Base-by-base conservation (phyloP, 2,113 vertebrate genomes). In the Erpornis zantholeuca region DNA sequence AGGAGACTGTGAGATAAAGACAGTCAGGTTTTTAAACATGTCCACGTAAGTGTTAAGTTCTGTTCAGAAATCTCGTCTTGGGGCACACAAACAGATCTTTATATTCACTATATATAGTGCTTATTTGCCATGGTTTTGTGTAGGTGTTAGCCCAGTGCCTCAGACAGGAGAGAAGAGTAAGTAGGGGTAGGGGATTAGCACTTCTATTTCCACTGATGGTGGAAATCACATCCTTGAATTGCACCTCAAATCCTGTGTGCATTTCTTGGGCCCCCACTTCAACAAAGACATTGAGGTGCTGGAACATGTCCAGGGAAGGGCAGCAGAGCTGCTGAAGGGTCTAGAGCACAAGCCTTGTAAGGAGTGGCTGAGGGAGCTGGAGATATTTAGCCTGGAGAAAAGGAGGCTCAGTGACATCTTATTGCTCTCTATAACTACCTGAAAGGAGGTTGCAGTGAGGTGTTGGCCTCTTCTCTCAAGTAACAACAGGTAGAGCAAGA, bases 261-360 rank as follows among this genome's bases (percentile, higher is more conserved):
- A 17, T 40, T 83, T 56, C 22, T 69, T 49, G 56, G 27, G 35
- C 35, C 3, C 12, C 56, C 42, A 70, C 31, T 49, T 70, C 35
- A 56, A 24, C 18, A 63, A 28, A 77, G 22, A 70, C 31, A 19
- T 35, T 27, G 22, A 56, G 10, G 29, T 49, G 10, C 25, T 70
- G 49, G 15, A 70, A 31, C 7, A 19, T 9, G 40, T 54, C 27
- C 54, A 63, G 42, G 63, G 47, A 76, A 63, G 15, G 7, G 21
- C 47, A 69, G 10, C 0, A 0, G 15, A 56, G 15, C 16, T 77
- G 31, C 17, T 49, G 19, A 50, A 63, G 15, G 8, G 8, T 69
- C 40, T 63, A 25, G 29, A 49, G 12, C 40, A 36, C 38, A 53
- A 27, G 21, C 5, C 15, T 54, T 54, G 9, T 27, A 29, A 35